Conservation (phyloP, 2,113 vertebrate species). For the Dascyllus trimaculatus region DNA sequence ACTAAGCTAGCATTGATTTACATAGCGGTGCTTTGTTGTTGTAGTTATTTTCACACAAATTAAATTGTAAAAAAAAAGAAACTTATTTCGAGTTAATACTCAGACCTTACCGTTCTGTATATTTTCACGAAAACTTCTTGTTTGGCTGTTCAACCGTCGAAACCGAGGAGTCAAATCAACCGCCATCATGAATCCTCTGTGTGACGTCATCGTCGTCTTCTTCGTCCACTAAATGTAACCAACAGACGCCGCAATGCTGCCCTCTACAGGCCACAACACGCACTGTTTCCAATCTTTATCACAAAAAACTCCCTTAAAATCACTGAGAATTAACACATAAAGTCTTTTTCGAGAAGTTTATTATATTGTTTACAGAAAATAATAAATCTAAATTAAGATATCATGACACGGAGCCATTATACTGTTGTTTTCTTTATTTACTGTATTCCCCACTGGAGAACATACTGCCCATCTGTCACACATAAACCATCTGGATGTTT, state of each 20-base stretch:
- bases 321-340: too few relatives aligned
- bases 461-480: background rate
- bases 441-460: background rate
- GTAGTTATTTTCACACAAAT: background rate
- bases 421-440: background rate
- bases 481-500: background rate
- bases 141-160: conserved; percentile 83
- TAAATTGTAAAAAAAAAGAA: rapidly evolving
- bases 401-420: background rate
- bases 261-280: background rate
- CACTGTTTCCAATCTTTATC: background rate
- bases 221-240: background rate
- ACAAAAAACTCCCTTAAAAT: background rate
- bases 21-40: background rate
- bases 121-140: conserved; percentile 75
- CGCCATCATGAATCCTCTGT: conserved; percentile 76
- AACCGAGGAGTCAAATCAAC: conserved; percentile 88
- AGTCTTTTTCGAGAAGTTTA: too few relatives aligned
- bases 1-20: background rate
- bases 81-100: rapidly evolving
- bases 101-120: conserved; percentile 73
- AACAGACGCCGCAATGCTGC: background rate
- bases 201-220: conserved; percentile 40
- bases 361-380: too few relatives aligned
- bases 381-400: background rate